These are phyloP conservation scores for Lutjanus argentimaculatus DNA, from an alignment of 2,797 vertebrate species.

Conservation along the genomic window DNA sequence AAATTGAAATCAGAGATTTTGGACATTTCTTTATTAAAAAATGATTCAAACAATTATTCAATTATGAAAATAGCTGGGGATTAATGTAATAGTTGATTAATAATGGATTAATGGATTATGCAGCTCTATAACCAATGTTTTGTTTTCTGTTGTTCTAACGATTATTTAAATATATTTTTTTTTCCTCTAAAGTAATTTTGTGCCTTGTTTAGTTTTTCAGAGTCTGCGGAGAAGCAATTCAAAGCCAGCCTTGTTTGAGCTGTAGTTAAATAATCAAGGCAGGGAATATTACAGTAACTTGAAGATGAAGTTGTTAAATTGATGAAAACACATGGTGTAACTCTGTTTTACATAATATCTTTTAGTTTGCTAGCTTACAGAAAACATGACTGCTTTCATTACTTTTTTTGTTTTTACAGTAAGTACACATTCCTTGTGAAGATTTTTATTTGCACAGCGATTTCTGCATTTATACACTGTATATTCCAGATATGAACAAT, in stretches of 20 bases:
- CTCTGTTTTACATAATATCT: neutral
- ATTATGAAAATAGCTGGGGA: no score
- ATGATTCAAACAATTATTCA: no score
- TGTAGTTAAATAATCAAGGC: neutral
- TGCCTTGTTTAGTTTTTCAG: slow-evolving; percentile 68
- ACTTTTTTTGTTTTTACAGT: neutral
- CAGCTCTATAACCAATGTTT: neutral
- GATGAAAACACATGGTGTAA: neutral
- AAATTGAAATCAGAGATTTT: no score
- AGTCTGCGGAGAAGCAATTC: neutral
- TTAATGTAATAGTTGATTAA: no score
- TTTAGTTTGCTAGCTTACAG: slow-evolving; percentile 6
- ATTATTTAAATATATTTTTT: slow-evolving; percentile 16
- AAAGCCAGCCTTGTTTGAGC: neutral
- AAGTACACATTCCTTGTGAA: slow-evolving; percentile 39
- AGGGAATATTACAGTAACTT: slow-evolving; percentile 2
- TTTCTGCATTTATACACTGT: neutral
- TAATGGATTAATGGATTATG: no score
- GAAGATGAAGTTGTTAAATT: slow-evolving; percentile 3
- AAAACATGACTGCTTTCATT: neutral
- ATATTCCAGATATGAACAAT: neutral
- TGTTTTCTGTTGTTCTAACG: neutral
- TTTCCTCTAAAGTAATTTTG: slow-evolving; percentile 38
- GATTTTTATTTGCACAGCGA: slow-evolving; percentile 12
- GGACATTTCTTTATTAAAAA: no score